Evolutionary conservation across 2,888 invertebrate genomes (phyloP), one percentile per base, ranked within the genome.

Genomic region (Bimastos eiseni): DNA sequence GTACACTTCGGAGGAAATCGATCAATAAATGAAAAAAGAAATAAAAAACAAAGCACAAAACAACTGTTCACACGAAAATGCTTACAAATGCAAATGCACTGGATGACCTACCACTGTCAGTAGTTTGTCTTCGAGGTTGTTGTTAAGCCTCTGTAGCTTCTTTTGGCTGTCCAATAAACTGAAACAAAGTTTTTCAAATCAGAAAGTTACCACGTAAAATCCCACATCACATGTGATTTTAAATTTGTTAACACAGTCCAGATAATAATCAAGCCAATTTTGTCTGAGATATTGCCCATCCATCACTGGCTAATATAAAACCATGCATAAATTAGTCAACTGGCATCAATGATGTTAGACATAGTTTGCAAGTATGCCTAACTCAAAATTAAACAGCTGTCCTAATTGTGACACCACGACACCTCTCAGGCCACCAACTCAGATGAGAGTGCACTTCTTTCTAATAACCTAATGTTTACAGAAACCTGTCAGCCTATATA

Each of bases 81-180:
- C 24, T 24, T 55, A 55, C 30, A 70, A 70, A 70, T 3, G 30
- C 15, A 11, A 70, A 70, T n/a, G 33, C n/a, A 38, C 88, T 86
- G 33, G 24, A 34, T 13, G 30, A 93, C 94, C 93, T 92, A 98
- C 98, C 95, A 98, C 96, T 95, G 97, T 97, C 92, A 98, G 96
- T 92, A 98, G 95, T 95, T 98, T 98, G 95, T 98, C 98, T 96
- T 98, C 98, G 93, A 98, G 96, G 93, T 97, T 97, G 96, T 98
- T 98, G 95, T 98, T 98, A 86, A 98, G 97, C 95, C 97, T 98
- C 95, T 98, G 98, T 91, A 98, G 97, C 94, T 98, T 96, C 95
- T 98, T 97, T 94, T 98, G 98, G 91, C 98, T 98, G 94, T 98
- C 98, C 95, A 97, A 97, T 93, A 98, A 96, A 94, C 98, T 97